Conservation (phyloP, 2,113 vertebrate genomes). For the Nycticryphes semicollaris region DNA sequence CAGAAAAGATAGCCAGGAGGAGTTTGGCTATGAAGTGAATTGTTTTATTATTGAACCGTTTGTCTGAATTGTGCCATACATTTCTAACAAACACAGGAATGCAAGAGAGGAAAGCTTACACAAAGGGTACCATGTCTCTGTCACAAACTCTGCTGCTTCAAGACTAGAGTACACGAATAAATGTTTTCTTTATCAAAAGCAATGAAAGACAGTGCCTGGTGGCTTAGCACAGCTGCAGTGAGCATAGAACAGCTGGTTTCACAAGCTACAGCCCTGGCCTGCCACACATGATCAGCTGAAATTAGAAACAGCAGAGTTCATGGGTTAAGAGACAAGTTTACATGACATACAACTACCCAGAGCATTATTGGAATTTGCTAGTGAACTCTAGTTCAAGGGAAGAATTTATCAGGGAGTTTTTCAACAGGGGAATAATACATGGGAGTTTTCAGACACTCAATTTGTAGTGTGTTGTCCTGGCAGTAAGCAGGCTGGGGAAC, state of each 20-base stretch:
- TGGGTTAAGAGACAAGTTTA: not conserved
- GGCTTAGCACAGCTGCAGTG: not conserved
- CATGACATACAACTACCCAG: not conserved
- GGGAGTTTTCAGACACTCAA: not conserved
- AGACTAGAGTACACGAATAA: not conserved
- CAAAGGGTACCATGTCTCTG: not conserved
- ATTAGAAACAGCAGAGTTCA: conserved; percentile 7
- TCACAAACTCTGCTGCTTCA: not conserved
- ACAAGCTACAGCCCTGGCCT: not conserved
- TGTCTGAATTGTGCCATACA: not conserved
- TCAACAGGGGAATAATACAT: not conserved
- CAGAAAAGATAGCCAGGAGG: not conserved
- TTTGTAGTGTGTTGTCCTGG: not conserved
- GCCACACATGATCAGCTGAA: not conserved
- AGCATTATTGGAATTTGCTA: conserved; percentile 4
- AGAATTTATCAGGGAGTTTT: not conserved
- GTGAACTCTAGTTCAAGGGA: not conserved
- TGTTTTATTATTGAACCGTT: not conserved
- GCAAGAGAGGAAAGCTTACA: not conserved
- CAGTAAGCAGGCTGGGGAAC: not conserved
- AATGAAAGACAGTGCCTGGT: not conserved
- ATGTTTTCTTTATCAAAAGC: not conserved
- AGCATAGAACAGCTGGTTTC: not conserved
- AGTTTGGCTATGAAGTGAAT: not conserved
- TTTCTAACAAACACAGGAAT: not conserved